Base-by-base conservation (phyloP, 2,888 invertebrate genomes). In the Nomada ruficornis region DNA sequence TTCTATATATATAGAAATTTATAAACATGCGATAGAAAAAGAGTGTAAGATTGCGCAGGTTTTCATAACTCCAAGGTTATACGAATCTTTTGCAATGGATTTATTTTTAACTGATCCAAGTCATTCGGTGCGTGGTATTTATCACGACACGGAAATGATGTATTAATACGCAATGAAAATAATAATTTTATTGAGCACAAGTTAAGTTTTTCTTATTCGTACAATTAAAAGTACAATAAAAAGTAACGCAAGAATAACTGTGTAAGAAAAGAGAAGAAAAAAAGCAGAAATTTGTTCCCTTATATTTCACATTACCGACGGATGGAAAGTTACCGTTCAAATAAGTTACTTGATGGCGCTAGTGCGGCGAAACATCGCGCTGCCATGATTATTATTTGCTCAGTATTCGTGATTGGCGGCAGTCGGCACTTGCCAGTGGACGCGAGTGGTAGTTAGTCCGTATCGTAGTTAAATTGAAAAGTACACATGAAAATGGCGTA, bases 401-500 rank as follows among this genome's bases (percentile, higher is more conserved):
- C 65, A 75, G 69, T 65, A 80, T 50, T 70, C 20, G 59, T 79
- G 79, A 84, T 80, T 83, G 84, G 85, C 86, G 83, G 82, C 90
- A 91, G 91, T 91, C 88, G 91, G 86, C 89, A 88, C 74, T 89
- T 77, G 91, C 86, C 89, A 89, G 89, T 82, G 80, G 79, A 87
- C 87, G 88, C 77, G 89, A 74, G 76, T 75, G 89, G 89, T 84
- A 80, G 85, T 81, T 60, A 9, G 60, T 81, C 11, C 60, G 55
- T 76, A 74, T 47, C 59, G 59, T 72, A 68, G 67, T 80, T 79
- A 84, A 82, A 72, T 84, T 29, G 77, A 80, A 75, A 78, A 70
- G 82, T 81, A 72, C 83, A 82, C 75, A 86, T 83, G 86, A 91
- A 91, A 91, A 91, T 91, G 91, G 91, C 91, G 91, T 91, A 90